phyloP scores from a whole-genome alignment of 1,140 invertebrate genomes.

The Rhynchophorus ferrugineus region DNA sequence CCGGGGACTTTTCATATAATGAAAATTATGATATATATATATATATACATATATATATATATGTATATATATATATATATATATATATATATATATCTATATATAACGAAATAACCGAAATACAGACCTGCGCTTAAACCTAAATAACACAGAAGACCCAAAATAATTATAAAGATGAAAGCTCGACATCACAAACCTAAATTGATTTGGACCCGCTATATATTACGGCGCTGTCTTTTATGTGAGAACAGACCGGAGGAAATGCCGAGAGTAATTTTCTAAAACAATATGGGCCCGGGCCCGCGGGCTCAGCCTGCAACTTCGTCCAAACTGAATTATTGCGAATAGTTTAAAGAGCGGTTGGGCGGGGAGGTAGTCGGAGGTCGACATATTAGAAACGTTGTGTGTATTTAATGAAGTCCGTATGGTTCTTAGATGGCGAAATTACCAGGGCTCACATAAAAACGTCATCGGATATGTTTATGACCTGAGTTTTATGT shows the following conservation, averaged over 20 bases:
- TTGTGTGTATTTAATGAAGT: neutral
- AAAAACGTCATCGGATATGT: too few species aligned
- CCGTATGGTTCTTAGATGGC: neutral
- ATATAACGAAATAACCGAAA: too few species aligned
- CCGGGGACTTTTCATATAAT: too few species aligned
- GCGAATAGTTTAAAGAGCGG: constrained; percentile 5
- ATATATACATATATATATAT: too few species aligned
- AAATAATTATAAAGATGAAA: constrained; percentile 28
- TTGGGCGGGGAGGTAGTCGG: too few species aligned
- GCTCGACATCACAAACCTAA: constrained; percentile 21
- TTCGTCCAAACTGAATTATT: constrained; percentile 6
- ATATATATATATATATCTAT: too few species aligned
- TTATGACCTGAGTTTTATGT: too few species aligned
- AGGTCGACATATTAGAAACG: neutral
- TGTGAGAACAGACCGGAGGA: constrained; percentile 15
- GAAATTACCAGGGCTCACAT: neutral
- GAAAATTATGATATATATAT: too few species aligned
- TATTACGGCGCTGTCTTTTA: constrained; percentile 20
- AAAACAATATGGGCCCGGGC: constrained; percentile 9
- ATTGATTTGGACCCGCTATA: constrained; percentile 22
- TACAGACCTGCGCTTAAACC: too few species aligned
- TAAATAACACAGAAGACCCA: too few species aligned
- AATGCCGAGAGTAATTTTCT: constrained; percentile 16
- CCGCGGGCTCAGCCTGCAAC: constrained; percentile 1
- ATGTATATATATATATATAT: too few species aligned